Evolutionary conservation across 2,797 vertebrate genomes (phyloP).

Genomic region (Mormyrus hasselquistii): DNA sequence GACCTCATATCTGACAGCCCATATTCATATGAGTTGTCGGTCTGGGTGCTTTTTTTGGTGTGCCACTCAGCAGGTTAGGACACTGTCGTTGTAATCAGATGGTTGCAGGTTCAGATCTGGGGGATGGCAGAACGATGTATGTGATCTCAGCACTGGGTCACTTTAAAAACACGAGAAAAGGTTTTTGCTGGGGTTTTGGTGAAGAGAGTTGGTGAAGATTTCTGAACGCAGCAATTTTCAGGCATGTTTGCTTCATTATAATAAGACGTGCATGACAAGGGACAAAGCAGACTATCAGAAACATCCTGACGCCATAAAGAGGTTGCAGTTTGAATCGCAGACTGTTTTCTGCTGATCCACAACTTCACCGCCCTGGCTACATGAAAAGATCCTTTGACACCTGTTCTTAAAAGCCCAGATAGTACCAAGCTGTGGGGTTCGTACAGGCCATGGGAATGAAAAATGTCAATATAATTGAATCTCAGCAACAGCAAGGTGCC

Average conservation of each 20-base stretch:
- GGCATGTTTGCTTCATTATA: background rate
- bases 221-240: background rate
- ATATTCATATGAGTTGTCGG: background rate
- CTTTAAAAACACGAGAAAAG: background rate
- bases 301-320: background rate
- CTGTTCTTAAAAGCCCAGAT: background rate
- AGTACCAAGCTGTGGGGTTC: background rate
- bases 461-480: background rate
- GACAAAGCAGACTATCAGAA: background rate
- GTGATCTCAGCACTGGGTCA: background rate
- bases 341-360: background rate
- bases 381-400: background rate
- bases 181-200: background rate
- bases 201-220: background rate
- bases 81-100: background rate
- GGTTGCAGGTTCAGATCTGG: background rate
- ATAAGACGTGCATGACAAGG: background rate
- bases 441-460: background rate
- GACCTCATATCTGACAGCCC: background rate
- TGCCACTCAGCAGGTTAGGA: background rate
- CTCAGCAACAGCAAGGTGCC: background rate
- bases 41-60: background rate
- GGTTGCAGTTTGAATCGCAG: background rate
- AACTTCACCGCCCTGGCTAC: background rate
- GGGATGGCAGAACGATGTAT: background rate